A percentile compares a stretch with the other conserved stretches of the same genome.
Conservation (phyloP, 1,140 invertebrate genomes). For the Drosophila lini region DNA sequence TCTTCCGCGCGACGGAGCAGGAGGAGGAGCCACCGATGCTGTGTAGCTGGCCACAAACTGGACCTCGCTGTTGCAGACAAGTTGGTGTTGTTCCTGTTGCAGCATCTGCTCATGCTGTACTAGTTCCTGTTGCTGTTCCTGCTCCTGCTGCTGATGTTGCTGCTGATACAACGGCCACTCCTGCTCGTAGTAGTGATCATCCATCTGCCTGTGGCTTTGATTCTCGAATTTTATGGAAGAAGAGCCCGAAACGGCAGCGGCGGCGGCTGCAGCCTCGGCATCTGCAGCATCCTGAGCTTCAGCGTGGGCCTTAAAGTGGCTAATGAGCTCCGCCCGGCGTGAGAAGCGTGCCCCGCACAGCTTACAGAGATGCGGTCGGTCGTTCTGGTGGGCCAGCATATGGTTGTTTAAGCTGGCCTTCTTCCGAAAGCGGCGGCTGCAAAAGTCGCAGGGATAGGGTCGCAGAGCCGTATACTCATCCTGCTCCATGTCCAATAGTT, state of each 20-base stretch:
- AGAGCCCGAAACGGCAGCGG: conserved; percentile 36
- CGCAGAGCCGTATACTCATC: conserved; percentile 91
- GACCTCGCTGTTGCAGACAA: conserved; percentile 37
- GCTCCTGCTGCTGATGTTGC: conserved; percentile 31
- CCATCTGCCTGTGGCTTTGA: conserved; percentile 50
- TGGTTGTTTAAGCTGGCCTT: conserved; percentile 93
- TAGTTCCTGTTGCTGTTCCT: background rate
- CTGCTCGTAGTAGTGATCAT: conserved; percentile 80
- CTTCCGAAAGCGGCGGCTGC: conserved; percentile 91
- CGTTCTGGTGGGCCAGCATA: conserved; percentile 92
- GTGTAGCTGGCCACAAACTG: conserved; percentile 35
- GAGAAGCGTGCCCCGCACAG: conserved; percentile 91
- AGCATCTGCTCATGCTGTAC: conserved; percentile 5
- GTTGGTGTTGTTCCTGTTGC: conserved; percentile 18
- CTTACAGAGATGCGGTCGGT: conserved; percentile 91
- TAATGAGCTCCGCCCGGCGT: conserved; percentile 91
- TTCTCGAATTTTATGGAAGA: conserved; percentile 62
- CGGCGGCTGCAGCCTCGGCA: conserved; percentile 79
- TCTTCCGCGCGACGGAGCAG: conserved; percentile 59
- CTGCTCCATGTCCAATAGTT: conserved; percentile 90
- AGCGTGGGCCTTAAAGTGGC: conserved; percentile 92
- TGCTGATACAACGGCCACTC: conserved; percentile 67
- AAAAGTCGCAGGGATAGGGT: conserved; percentile 94
- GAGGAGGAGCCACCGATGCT: conserved; percentile 7
- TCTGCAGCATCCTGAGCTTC: conserved; percentile 85